These are phyloP conservation scores for Loriculus beryllinus DNA, from an alignment of 2,797 vertebrate species.

Conservation along the genomic window DNA sequence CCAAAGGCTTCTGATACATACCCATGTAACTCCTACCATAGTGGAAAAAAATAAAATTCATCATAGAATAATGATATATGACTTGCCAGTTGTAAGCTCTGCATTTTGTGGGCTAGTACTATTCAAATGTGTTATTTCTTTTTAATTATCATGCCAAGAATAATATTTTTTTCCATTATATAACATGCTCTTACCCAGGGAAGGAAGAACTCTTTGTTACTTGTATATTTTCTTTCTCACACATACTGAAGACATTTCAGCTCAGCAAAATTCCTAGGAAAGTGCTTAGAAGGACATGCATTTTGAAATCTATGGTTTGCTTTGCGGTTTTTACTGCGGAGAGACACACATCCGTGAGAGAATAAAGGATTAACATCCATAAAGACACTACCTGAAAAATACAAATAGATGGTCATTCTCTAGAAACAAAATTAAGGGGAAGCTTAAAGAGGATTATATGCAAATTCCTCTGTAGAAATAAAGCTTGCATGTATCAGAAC, in stretches of 20 bases:
- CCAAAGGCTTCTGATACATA: neutral
- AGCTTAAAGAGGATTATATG: neutral
- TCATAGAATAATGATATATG: neutral
- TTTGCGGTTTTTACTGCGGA: neutral
- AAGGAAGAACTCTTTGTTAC: constrained; percentile 39
- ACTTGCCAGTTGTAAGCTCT: constrained; percentile 11
- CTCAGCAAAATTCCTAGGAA: constrained; percentile 31
- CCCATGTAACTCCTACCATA: neutral
- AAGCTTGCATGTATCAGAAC: neutral
- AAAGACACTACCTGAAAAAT: neutral
- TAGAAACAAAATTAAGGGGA: neutral
- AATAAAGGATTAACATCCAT: neutral
- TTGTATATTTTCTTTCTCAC: constrained; percentile 40
- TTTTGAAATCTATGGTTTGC: neutral
- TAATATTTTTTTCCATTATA: constrained; percentile 37
- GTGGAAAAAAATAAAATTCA: neutral
- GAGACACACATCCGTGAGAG: neutral
- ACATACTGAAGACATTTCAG: neutral
- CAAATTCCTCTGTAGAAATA: neutral
- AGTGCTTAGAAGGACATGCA: neutral
- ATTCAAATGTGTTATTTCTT: constrained; percentile 24
- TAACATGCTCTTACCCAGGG: neutral
- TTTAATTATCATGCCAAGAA: constrained; percentile 53
- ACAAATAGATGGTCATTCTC: neutral
- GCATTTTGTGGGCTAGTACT: neutral